Evolutionary conservation across 2,797 vertebrate species (phyloP).

Genomic region (Coilia nasus): DNA sequence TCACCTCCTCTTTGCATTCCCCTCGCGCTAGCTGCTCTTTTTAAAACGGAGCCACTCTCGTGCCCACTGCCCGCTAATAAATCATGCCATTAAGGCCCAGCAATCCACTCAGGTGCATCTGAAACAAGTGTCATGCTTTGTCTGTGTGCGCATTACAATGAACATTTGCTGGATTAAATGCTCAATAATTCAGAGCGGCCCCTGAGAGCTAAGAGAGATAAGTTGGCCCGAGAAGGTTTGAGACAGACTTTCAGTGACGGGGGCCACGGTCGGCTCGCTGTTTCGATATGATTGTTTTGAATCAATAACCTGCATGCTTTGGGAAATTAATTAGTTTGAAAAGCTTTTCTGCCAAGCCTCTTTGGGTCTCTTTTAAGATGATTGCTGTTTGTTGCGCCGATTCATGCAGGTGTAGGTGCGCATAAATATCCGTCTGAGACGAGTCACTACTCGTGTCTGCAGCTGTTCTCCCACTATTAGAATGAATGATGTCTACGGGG

Average conservation of each 20-base stretch:
- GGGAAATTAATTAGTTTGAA: not conserved
- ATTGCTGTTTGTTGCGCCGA: not conserved
- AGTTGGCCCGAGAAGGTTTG: not conserved
- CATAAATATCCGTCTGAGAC: not conserved
- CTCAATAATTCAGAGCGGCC: not conserved
- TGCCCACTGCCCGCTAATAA: not conserved
- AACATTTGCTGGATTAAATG: conserved; percentile 12
- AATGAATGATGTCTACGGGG: not conserved
- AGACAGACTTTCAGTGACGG: not conserved
- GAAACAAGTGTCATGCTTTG: not conserved
- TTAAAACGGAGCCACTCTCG: not conserved
- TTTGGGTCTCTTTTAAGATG: not conserved
- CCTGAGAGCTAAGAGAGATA: not conserved
- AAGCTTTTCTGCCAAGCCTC: not conserved
- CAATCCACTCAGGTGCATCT: conserved; percentile 9
- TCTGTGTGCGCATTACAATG: not conserved
- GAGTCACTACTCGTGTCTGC: not conserved
- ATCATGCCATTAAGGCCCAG: conserved; percentile 19
- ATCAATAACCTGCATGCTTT: not conserved
- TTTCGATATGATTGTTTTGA: conserved; percentile 6
- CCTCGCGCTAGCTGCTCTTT: not conserved
- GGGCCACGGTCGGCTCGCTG: not conserved
- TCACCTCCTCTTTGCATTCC: not conserved
- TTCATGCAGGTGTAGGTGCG: not conserved
- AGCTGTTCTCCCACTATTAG: not conserved